Conservation (phyloP, 2,888 invertebrate species). For the Apamea monoglypha region DNA sequence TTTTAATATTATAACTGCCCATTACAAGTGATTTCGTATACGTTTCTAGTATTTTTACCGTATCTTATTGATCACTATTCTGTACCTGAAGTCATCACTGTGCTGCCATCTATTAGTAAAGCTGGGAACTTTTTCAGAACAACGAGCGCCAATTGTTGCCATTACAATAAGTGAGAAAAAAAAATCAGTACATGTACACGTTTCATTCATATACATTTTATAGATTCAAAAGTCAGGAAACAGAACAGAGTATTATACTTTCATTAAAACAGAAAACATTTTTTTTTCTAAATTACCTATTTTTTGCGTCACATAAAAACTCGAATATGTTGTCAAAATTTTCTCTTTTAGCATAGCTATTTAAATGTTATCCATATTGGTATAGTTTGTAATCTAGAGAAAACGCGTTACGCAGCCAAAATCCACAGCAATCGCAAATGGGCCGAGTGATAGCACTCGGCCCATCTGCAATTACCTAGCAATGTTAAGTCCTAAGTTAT, state of each 20-base stretch:
- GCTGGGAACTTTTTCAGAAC: constrained; percentile 29
- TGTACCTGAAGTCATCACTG: constrained; percentile 2
- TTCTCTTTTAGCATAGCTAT: not conserved
- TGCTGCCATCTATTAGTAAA: constrained; percentile 56
- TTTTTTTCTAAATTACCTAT: not conserved
- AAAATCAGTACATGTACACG: not conserved
- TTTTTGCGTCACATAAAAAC: not conserved
- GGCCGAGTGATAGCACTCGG: not conserved
- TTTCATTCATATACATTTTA: not conserved
- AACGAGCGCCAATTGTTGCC: constrained; percentile 5
- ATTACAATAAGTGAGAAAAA: not conserved
- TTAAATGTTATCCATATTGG: not conserved
- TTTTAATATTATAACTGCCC: not conserved
- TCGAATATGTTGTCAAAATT: not conserved
- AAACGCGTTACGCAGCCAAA: constrained; percentile 15
- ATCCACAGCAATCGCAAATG: constrained; percentile 9
- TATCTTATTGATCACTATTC: not conserved
- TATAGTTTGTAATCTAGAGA: not conserved
- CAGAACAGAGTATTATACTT: not conserved
- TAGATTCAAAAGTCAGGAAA: not conserved
- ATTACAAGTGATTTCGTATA: not conserved
- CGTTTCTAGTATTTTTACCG: not conserved
- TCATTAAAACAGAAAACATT: not conserved
- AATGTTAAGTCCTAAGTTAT: not conserved
- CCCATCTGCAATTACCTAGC: too few relatives aligned